phyloP scores from a whole-genome alignment of 1,140 invertebrate genomes.

The Limonius californicus region DNA sequence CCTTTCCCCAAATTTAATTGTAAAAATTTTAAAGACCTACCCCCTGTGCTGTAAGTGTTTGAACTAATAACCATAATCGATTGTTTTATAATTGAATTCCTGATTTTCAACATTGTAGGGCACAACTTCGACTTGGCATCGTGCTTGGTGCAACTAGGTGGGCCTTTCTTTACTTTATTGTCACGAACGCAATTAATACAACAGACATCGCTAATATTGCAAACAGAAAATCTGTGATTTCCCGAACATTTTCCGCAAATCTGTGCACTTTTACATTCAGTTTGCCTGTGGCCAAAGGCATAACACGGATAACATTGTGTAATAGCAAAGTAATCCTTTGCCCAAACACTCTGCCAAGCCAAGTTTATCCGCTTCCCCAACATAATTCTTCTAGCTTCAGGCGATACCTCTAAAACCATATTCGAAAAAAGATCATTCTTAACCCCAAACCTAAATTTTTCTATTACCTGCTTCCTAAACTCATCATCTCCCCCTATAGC shows the following conservation, averaged over 20 bases:
- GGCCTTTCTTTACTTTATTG: background rate
- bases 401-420: background rate
- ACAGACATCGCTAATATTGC: background rate
- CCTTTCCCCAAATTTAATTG: background rate
- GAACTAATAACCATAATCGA: background rate
- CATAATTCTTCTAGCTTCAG: background rate
- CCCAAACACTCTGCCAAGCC: background rate
- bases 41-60: background rate
- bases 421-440: background rate
- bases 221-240: background rate
- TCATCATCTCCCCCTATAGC: too few relatives aligned
- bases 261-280: background rate
- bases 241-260: background rate
- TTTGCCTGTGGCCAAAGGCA: background rate
- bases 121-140: background rate
- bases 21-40: background rate
- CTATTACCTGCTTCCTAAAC: background rate
- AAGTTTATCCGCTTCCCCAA: background rate
- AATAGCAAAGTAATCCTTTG: background rate
- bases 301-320: background rate
- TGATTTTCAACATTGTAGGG: background rate
- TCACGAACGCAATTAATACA: background rate
- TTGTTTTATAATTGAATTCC: background rate
- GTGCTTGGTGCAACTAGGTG: background rate
- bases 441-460: background rate